Percentiles rank a stretch among this genome's conserved stretches.
Evolutionary conservation across 2,888 invertebrate genomes (phyloP).

Genomic region (Coelogynopora nodosa): DNA sequence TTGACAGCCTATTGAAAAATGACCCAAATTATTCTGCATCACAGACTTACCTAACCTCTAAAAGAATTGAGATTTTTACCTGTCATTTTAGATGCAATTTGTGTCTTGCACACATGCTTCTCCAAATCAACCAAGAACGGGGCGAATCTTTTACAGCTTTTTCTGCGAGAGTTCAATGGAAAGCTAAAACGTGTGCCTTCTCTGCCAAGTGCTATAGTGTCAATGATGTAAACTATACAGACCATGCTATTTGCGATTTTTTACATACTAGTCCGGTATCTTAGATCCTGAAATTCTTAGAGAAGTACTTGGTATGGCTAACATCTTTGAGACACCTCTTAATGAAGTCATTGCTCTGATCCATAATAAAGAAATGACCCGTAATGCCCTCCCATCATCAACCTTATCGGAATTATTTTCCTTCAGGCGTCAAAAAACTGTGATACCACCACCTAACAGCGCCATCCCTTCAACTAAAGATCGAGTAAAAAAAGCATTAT

Average conservation of each 20-base stretch:
- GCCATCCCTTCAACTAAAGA: background rate
- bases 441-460: background rate
- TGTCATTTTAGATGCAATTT: too few relatives aligned
- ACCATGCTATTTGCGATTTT: background rate
- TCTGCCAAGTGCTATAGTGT: background rate
- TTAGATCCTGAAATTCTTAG: background rate
- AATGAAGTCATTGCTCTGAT: background rate
- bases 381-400: background rate
- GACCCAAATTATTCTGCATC: background rate
- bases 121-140: background rate
- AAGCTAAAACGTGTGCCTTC: background rate
- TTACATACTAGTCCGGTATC: background rate
- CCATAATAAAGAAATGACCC: background rate
- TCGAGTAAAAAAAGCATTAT: background rate
- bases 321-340: background rate
- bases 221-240: background rate
- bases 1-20: background rate
- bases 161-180: background rate
- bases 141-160: background rate
- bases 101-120: too few relatives aligned
- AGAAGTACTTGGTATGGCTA: background rate
- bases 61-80: too few relatives aligned
- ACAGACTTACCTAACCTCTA: background rate
- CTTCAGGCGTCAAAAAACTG: background rate
- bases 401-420: background rate